Percentiles rank a stretch among this genome's conserved stretches.
These are phyloP conservation scores for Bovichtus variegatus DNA, from an alignment of 2,797 vertebrate genomes.

Conservation along the genomic window DNA sequence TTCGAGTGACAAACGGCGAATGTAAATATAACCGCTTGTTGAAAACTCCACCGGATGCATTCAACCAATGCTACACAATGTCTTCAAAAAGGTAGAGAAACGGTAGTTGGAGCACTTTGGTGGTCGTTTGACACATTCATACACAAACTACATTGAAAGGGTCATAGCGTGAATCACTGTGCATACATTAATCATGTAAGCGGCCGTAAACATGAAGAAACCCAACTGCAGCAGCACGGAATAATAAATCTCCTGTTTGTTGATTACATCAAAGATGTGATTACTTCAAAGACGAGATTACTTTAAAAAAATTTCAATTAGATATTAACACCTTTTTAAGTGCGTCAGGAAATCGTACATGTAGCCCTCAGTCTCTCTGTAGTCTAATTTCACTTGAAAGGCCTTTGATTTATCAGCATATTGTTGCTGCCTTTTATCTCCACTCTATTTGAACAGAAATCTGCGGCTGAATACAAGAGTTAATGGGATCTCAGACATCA, in stretches of 20 bases:
- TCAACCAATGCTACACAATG: not conserved
- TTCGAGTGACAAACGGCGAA: too few species aligned
- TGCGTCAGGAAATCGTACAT: conserved; percentile 65
- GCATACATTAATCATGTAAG: conserved; percentile 23
- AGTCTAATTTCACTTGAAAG: conserved; percentile 83
- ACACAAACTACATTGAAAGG: not conserved
- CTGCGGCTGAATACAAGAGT: conserved; percentile 79
- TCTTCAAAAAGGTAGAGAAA: not conserved
- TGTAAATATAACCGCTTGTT: too few species aligned
- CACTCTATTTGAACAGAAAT: conserved; percentile 83
- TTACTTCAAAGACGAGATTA: conserved; percentile 81
- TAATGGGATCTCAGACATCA: conserved; percentile 83
- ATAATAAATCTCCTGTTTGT: conserved; percentile 67
- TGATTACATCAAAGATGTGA: conserved; percentile 84
- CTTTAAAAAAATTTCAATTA: conserved; percentile 81
- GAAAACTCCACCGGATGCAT: too few species aligned
- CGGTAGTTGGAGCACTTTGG: not conserved
- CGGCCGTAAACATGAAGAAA: conserved; percentile 28
- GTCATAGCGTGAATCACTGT: not conserved
- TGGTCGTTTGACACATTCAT: not conserved
- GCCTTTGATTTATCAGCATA: conserved; percentile 83
- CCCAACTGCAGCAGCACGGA: conserved; percentile 25
- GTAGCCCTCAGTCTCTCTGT: conserved; percentile 65
- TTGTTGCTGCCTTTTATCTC: conserved; percentile 84
- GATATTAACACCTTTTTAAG: conserved; percentile 80